Conservation (phyloP, 2,888 invertebrate species). For the Eledona agricola region DNA sequence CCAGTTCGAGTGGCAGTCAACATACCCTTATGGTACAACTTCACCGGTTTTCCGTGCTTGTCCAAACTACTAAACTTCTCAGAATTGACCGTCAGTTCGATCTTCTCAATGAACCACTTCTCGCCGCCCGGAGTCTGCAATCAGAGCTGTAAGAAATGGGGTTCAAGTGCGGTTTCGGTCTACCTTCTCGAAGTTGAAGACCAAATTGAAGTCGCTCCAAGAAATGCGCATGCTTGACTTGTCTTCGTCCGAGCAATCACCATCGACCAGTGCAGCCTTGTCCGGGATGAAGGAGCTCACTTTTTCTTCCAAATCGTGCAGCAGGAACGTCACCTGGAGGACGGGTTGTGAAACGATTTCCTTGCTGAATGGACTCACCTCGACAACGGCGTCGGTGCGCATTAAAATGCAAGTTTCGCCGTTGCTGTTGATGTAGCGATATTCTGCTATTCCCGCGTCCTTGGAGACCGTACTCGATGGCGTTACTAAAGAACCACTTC, state of each 20-base stretch:
- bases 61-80: constrained; percentile 53
- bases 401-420: constrained; percentile 79
- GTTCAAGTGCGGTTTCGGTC: not conserved
- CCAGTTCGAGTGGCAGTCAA: constrained; percentile 88
- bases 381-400: constrained; percentile 78
- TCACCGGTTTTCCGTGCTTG: constrained; percentile 58
- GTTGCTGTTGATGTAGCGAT: constrained; percentile 73
- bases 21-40: constrained; percentile 65
- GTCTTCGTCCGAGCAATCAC: constrained; percentile 80
- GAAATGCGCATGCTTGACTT: constrained; percentile 74
- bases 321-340: constrained; percentile 56
- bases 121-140: constrained; percentile 85
- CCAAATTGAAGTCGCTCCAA: constrained; percentile 79
- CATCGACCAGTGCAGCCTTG: constrained; percentile 71
- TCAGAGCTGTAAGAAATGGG: not conserved
- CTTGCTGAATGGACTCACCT: constrained; percentile 52
- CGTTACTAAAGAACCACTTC: constrained; percentile 41
- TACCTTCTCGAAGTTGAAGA: constrained; percentile 84
- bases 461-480: constrained; percentile 43
- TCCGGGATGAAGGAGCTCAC: constrained; percentile 81
- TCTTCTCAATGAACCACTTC: constrained; percentile 84
- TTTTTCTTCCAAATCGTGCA: constrained; percentile 60
- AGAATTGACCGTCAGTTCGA: constrained; percentile 77
- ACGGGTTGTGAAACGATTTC: constrained; percentile 1
- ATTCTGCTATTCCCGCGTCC: constrained; percentile 61